Evolutionary conservation across 2,113 vertebrate species (phyloP), one percentile per base, ranked within the genome.

Genomic region (Cygnus buccinator): DNA sequence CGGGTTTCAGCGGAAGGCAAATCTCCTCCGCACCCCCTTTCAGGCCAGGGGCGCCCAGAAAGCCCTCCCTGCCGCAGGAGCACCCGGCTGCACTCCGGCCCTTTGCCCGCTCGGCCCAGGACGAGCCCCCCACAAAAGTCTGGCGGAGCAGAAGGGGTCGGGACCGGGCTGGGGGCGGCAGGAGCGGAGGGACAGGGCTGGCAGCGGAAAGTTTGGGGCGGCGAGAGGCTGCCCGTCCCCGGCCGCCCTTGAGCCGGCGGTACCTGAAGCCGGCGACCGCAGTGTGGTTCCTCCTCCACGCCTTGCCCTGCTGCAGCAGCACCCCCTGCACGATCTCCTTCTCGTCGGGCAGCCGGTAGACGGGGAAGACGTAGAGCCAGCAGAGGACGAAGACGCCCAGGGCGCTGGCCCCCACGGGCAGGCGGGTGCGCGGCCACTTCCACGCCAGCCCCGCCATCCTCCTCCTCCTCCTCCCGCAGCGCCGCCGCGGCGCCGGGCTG

Each of bases 291-390:
- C 96, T 98, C 85, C 95, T 98, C 99, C 99, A 99, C 33, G 91
- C 97, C 5, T 96, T 96, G 92, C 99, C 98, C 91, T 98, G 98
- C 85, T 98, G 98, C 98, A 99, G 98, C 79, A 97, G 94, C 89
- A 99, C 99, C 57, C 99, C 99, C 11, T 98, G 98, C 91, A 99
- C 98, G 28, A 99, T 98, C 31, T 99, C 99, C 93, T 99, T 99
- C 95, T 99, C 99, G 74, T 98, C 97, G 26, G 99, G 99, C 87
- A 99, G 96, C 83, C 99, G 98, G 97, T 99, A 99, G 10, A 97
- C 98, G 0, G 99, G 99, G 96, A 98, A 99, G 23, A 99, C 82
- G 97, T 99, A 99, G 11, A 99, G 98, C 99, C 99, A 99, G 96
- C 99, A 99, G 25, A 99, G 98, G 26, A 99, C 98, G 95, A 99